A percentile compares a stretch with the other conserved stretches of the same genome.
Conservation (phyloP, 2,113 vertebrate species). For the Choloepus hoffmanni region DNA sequence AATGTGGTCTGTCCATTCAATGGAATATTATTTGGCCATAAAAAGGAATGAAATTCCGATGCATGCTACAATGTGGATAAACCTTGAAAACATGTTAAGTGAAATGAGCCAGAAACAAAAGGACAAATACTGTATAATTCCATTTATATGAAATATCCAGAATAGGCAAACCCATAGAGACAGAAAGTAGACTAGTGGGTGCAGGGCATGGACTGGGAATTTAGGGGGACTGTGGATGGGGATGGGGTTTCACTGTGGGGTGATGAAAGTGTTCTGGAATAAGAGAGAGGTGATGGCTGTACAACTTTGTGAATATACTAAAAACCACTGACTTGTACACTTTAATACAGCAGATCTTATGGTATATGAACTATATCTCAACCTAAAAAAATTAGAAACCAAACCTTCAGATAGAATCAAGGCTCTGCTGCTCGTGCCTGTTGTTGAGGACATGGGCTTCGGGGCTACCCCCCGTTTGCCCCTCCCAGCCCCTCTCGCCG, state of each 20-base stretch:
- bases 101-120: neutral
- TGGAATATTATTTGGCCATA: neutral
- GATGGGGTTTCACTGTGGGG: neutral
- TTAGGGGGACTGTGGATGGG: neutral
- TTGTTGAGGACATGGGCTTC: neutral
- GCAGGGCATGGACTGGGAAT: neutral
- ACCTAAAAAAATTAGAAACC: no score
- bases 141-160: neutral
- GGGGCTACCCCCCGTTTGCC: neutral
- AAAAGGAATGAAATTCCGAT: neutral
- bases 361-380: neutral
- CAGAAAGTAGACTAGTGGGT: neutral
- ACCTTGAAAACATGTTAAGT: neutral
- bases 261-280: neutral
- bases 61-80: fast-evolving
- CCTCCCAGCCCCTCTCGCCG: neutral
- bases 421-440: neutral
- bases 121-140: fast-evolving
- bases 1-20: fast-evolving
- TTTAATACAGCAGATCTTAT: neutral
- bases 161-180: neutral
- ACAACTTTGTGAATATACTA: neutral
- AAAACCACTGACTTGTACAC: neutral
- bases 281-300: fast-evolving
- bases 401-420: neutral